A percentile compares a stretch with the other conserved stretches of the same genome.
These are phyloP conservation scores for Crossaster papposus DNA, from an alignment of 53 echinoderm and acorn worm genomes.

Conservation along the genomic window DNA sequence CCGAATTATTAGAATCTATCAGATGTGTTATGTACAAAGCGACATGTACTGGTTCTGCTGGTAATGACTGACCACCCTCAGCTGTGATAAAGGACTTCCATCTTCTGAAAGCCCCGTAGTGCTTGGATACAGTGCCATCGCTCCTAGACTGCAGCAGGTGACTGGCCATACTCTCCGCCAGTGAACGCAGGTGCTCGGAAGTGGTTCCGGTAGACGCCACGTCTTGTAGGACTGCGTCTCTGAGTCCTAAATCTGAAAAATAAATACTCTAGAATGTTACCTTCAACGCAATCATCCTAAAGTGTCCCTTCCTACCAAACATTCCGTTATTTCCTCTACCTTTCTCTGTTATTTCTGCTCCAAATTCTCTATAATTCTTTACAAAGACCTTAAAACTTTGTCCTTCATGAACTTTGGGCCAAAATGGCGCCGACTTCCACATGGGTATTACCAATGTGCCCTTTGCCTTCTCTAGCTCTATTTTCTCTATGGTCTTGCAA, in stretches of 20 bases:
- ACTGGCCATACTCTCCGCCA: conserved; percentile 40
- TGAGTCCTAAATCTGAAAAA: conserved; percentile 49
- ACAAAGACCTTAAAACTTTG: too few relatives aligned
- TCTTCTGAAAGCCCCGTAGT: too few relatives aligned
- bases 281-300: conserved; percentile 39
- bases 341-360: too few relatives aligned
- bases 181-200: not conserved
- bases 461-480: conserved; percentile 2
- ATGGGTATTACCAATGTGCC: conserved; percentile 30
- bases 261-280: not conserved
- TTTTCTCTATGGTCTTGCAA: conserved; percentile 37
- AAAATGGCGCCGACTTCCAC: conserved; percentile 58
- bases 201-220: not conserved
- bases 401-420: conserved; percentile 44
- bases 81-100: conserved; percentile 37
- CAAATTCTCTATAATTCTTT: not conserved
- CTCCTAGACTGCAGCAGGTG: too few relatives aligned
- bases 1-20: too few relatives aligned
- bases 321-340: too few relatives aligned
- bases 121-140: too few relatives aligned
- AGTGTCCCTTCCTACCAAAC: too few relatives aligned
- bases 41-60: too few relatives aligned
- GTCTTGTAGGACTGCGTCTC: too few relatives aligned
- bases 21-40: too few relatives aligned
- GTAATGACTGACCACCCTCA: conserved; percentile 19